These are phyloP conservation scores for Schizaphis graminum DNA, from an alignment of 2,888 invertebrate genomes.

Conservation along the genomic window DNA sequence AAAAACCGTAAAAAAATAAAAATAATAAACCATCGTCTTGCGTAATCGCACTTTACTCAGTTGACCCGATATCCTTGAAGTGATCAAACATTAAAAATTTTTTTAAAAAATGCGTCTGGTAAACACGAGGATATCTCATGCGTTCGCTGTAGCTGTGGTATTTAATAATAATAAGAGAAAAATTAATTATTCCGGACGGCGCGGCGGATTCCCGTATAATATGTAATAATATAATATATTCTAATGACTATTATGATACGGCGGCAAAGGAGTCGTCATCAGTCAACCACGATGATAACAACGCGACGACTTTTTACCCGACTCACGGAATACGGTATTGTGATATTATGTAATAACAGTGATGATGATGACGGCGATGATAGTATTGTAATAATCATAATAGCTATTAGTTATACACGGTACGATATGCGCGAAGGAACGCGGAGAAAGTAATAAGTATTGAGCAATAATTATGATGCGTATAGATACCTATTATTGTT, in stretches of 20 bases:
- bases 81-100: not conserved
- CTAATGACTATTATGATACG: not conserved
- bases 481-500: not conserved
- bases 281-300: not conserved
- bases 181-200: not conserved
- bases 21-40: conserved; percentile 1
- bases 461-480: not conserved
- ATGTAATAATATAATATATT: not conserved
- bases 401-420: not conserved
- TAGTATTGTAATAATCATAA: conserved; percentile 12
- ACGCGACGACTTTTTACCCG: not conserved
- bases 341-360: conserved; percentile 26
- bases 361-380: not conserved
- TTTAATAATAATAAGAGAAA: not conserved
- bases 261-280: not conserved
- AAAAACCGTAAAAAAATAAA: not conserved
- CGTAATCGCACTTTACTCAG: not conserved
- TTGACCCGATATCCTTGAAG: conserved; percentile 18
- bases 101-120: not conserved
- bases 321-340: not conserved
- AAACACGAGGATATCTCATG: not conserved
- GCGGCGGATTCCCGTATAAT: not conserved
- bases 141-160: not conserved
- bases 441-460: conserved; percentile 36
- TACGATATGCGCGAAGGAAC: conserved; percentile 19